Evolutionary conservation across 2,113 vertebrate species (phyloP).

Genomic region (Sceloporus undulatus): DNA sequence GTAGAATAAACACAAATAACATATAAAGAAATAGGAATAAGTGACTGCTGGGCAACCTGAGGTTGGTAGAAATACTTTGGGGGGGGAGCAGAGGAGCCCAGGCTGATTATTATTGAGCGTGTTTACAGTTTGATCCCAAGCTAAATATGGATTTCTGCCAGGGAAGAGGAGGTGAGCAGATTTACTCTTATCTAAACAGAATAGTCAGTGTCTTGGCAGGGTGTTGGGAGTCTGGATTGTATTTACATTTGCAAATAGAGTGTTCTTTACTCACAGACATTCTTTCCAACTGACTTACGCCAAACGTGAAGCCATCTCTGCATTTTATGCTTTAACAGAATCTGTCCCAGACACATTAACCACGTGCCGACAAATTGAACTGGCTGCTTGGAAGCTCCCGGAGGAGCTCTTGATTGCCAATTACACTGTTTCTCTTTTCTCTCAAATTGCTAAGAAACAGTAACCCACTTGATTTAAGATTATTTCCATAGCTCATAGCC

Average conservation of each 20-base stretch:
- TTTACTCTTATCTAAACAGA: slow-evolving; percentile 48
- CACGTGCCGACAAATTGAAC: slow-evolving; percentile 75
- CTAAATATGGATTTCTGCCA: slow-evolving; percentile 40
- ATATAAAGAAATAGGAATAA: neutral
- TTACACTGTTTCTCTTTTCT: slow-evolving; percentile 79
- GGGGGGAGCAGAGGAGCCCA: no score
- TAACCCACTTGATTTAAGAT: slow-evolving; percentile 81
- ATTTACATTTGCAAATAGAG: slow-evolving; percentile 57
- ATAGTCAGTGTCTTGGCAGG: slow-evolving; percentile 45
- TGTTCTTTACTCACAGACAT: neutral
- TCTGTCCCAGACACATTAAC: slow-evolving; percentile 70
- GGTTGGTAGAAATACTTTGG: no score
- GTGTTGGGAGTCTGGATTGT: slow-evolving; percentile 42
- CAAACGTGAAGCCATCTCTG: slow-evolving; percentile 40
- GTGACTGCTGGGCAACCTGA: neutral
- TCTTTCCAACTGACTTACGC: slow-evolving; percentile 44
- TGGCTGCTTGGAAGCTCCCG: slow-evolving; percentile 75
- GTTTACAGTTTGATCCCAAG: slow-evolving; percentile 5
- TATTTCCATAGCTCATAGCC: slow-evolving; percentile 68
- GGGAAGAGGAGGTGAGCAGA: slow-evolving; percentile 37
- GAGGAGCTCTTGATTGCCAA: slow-evolving; percentile 77
- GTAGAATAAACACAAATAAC: neutral
- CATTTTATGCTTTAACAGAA: slow-evolving; percentile 33
- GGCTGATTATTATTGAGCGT: neutral
- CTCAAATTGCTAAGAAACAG: slow-evolving; percentile 82